A percentile compares a stretch with the other conserved stretches of the same genome.
Conservation (phyloP, 2,888 invertebrate species). For the Allolobophora icterica region DNA sequence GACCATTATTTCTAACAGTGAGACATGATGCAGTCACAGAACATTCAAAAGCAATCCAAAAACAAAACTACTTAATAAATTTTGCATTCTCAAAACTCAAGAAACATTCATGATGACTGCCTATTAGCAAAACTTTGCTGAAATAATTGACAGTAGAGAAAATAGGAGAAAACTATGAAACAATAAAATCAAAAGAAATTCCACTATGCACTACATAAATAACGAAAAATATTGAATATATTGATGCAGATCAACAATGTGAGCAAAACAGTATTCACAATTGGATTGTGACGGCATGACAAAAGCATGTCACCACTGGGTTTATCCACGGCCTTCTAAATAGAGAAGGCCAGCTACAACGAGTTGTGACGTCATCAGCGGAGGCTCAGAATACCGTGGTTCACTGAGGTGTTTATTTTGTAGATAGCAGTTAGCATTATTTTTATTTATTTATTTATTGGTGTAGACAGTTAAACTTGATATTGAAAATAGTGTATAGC, state of each 20-base stretch:
- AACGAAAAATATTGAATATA: too few relatives aligned
- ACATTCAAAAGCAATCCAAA: background rate
- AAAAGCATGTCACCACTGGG: background rate
- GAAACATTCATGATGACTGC: background rate
- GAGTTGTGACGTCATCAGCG: too few relatives aligned
- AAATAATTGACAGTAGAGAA: background rate
- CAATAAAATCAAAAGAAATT: background rate
- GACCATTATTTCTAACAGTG: background rate
- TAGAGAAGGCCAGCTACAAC: too few relatives aligned
- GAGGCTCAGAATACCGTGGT: too few relatives aligned
- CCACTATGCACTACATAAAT: background rate
- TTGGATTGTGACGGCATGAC: background rate
- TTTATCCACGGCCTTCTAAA: too few relatives aligned
- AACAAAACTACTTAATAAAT: background rate
- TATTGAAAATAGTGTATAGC: too few relatives aligned
- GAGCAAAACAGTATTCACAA: background rate
- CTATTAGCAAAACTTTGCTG: background rate
- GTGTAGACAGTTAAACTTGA: too few relatives aligned
- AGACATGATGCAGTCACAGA: background rate
- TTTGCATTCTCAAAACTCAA: background rate
- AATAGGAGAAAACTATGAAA: background rate
- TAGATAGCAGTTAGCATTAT: too few relatives aligned
- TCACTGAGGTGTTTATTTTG: too few relatives aligned
- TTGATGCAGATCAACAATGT: background rate
- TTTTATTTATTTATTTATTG: too few relatives aligned